Percentiles rank a stretch among this genome's conserved stretches.
phyloP scores from a whole-genome alignment of 2,888 invertebrate species.

The Lasius platythorax region DNA sequence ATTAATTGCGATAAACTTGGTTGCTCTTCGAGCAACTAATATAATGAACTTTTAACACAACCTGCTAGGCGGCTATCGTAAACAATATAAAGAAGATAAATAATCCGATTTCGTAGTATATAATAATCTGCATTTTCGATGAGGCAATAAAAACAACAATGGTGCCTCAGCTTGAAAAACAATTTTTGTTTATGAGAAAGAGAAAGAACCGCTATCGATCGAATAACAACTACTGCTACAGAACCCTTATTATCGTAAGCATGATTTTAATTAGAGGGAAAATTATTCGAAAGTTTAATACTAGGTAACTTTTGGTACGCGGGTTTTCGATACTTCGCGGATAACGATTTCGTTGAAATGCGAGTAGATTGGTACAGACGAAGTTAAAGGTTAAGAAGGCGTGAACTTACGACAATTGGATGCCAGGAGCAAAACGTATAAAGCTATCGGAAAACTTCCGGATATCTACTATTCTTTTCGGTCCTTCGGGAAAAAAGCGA shows the following conservation, averaged over 20 bases:
- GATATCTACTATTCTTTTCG: conserved; percentile 59
- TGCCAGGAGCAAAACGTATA: conserved; percentile 68
- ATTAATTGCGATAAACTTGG: conserved; percentile 20
- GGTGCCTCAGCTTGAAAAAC: conserved; percentile 45
- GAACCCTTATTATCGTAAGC: conserved; percentile 55
- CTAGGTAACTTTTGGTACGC: conserved; percentile 16
- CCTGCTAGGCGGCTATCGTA: background rate
- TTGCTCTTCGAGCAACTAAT: background rate
- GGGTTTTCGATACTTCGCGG: conserved; percentile 66
- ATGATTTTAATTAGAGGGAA: conserved; percentile 67
- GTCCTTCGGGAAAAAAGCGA: conserved; percentile 25
- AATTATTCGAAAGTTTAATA: conserved; percentile 66
- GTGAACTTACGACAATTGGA: conserved; percentile 74
- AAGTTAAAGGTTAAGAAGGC: conserved; percentile 67
- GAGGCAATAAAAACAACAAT: conserved; percentile 31
- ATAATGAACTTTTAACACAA: conserved; percentile 24
- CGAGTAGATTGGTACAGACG: conserved; percentile 23
- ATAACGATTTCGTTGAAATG: conserved; percentile 69
- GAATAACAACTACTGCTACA: conserved; percentile 7
- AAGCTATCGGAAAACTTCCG: conserved; percentile 69
- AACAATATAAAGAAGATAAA: conserved; percentile 23
- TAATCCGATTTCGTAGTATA: conserved; percentile 37
- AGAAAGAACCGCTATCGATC: conserved; percentile 11
- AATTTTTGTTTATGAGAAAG: conserved; percentile 44
- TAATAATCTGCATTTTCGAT: conserved; percentile 58